phyloP scores from a whole-genome alignment of 2,113 vertebrate species.

The Cyanoramphus novaezelandiae region DNA sequence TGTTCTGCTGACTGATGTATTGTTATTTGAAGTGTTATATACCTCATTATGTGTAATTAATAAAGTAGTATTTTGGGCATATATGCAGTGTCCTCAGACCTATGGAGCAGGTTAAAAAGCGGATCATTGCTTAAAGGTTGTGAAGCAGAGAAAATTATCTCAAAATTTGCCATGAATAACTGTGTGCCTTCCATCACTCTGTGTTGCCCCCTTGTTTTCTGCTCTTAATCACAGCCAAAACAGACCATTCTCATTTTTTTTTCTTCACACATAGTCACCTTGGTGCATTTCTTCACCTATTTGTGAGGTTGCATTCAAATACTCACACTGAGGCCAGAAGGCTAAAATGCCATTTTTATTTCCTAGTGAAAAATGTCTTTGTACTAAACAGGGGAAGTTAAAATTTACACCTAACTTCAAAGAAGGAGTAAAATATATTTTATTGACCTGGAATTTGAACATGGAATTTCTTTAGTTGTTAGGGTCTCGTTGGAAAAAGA shows the following conservation, averaged over 20 bases:
- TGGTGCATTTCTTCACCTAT: neutral
- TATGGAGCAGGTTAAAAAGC: slow-evolving; percentile 20
- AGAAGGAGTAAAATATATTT: neutral
- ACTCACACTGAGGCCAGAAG: neutral
- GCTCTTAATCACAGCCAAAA: neutral
- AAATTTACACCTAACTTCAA: neutral
- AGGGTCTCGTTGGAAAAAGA: neutral
- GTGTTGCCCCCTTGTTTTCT: neutral
- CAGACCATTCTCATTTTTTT: neutral
- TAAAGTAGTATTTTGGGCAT: slow-evolving; percentile 39
- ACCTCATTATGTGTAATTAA: slow-evolving; percentile 51
- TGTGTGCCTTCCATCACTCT: neutral
- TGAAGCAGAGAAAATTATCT: slow-evolving; percentile 36
- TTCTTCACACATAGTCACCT: neutral
- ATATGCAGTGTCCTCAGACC: slow-evolving; percentile 13
- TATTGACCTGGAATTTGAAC: neutral
- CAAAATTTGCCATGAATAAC: slow-evolving; percentile 2
- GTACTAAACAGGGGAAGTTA: neutral
- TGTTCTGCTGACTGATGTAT: slow-evolving; percentile 12
- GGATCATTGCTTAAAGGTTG: slow-evolving; percentile 3
- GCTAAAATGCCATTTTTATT: neutral
- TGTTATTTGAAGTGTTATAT: slow-evolving; percentile 39
- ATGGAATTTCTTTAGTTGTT: neutral
- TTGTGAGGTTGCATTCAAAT: neutral
- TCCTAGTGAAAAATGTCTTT: neutral